Conservation (phyloP, 2,797 vertebrate genomes). For the Rhinatrema bivittatum region DNA sequence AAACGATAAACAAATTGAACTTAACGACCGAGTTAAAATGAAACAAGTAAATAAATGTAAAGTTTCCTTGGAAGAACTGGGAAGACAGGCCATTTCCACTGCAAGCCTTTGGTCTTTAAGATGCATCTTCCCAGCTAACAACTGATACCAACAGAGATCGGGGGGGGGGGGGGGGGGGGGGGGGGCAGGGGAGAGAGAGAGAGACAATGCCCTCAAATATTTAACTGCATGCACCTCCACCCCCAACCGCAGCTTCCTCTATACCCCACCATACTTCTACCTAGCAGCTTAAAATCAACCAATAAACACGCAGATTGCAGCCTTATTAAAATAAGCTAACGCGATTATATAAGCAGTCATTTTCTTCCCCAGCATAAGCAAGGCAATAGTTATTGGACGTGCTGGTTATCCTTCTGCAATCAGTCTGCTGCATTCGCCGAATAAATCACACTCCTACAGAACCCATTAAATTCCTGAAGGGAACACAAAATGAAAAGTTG, state of each 20-base stretch:
- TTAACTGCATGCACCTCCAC: not conserved
- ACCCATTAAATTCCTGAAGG: slow-evolving; percentile 5
- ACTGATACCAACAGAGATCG: too few relatives aligned
- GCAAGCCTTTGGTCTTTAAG: too few relatives aligned
- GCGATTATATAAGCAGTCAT: not conserved
- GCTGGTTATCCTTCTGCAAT: not conserved
- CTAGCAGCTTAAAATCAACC: not conserved
- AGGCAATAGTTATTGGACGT: not conserved
- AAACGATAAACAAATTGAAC: too few relatives aligned
- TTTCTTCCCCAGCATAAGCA: not conserved
- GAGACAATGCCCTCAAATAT: too few relatives aligned
- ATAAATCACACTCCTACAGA: slow-evolving; percentile 10
- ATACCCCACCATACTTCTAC: rapidly evolving
- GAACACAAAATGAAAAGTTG: slow-evolving; percentile 27
- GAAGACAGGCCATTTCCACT: too few relatives aligned
- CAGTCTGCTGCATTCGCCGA: slow-evolving; percentile 8
- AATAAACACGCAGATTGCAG: not conserved
- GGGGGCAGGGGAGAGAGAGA: too few relatives aligned
- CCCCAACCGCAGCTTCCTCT: not conserved
- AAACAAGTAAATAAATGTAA: too few relatives aligned
- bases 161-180: too few relatives aligned
- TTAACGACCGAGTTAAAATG: too few relatives aligned
- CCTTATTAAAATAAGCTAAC: not conserved
- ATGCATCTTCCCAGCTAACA: too few relatives aligned
- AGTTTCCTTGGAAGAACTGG: too few relatives aligned